Percentiles rank a stretch among this genome's conserved stretches.
phyloP scores from a whole-genome alignment of 2,113 vertebrate genomes.

The Sinocyclocheilus grahami region DNA sequence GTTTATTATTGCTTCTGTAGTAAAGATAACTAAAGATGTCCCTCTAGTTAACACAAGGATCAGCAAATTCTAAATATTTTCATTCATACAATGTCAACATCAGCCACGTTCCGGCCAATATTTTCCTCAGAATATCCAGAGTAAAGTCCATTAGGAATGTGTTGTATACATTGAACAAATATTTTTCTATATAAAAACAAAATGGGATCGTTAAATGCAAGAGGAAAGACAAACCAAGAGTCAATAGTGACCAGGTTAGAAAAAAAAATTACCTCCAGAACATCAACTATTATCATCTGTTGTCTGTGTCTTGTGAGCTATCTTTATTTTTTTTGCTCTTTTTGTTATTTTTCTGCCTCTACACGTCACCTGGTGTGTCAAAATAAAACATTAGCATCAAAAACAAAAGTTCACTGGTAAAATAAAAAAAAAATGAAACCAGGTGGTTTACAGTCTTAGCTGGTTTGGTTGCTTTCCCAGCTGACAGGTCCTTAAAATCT shows the following conservation, averaged over 20 bases:
- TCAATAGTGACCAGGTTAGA: neutral
- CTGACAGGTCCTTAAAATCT: neutral
- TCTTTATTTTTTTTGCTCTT: neutral
- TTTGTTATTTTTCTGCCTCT: neutral
- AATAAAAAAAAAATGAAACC: neutral
- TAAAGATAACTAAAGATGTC: conserved; percentile 41
- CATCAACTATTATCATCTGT: neutral
- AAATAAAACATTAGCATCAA: neutral
- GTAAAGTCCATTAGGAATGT: neutral
- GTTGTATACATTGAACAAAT: neutral
- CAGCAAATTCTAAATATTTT: neutral
- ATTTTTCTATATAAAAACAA: neutral
- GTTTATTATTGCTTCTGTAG: conserved; percentile 45
- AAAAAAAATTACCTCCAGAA: neutral
- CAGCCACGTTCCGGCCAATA: neutral
- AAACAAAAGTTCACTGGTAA: neutral
- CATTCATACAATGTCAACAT: conserved; percentile 19
- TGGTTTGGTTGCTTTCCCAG: neutral
- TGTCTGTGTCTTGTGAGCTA: neutral
- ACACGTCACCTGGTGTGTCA: neutral
- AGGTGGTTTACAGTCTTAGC: neutral
- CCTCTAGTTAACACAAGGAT: conserved; percentile 16
- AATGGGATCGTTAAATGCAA: neutral
- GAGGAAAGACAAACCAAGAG: neutral
- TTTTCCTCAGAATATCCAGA: neutral